Percentiles rank a stretch among this genome's conserved stretches.
Evolutionary conservation across 2,113 vertebrate genomes (phyloP).

Genomic region (Indri indri): DNA sequence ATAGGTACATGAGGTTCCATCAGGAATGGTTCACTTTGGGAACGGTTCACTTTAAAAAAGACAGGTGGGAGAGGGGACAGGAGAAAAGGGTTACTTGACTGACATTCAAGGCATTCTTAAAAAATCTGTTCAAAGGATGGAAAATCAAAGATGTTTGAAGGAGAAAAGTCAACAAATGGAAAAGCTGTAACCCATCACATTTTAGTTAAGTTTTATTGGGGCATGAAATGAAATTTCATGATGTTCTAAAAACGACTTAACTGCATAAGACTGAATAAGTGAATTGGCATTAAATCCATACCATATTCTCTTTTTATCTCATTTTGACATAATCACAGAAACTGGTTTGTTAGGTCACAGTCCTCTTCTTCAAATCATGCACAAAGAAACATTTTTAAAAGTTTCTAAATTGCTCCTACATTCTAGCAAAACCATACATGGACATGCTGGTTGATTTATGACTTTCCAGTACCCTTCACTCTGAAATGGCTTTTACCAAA

Average conservation of each 20-base stretch:
- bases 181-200: constrained; percentile 53
- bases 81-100: background rate
- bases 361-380: background rate
- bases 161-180: constrained; percentile 63
- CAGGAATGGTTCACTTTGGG: background rate
- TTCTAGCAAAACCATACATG: constrained; percentile 15
- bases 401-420: background rate
- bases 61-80: background rate
- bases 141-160: constrained; percentile 55
- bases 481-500: constrained; percentile 28
- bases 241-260: constrained; percentile 58
- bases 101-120: constrained; percentile 22
- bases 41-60: background rate
- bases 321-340: constrained; percentile 51
- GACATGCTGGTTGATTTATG: constrained; percentile 54
- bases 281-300: constrained; percentile 28
- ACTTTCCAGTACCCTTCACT: constrained; percentile 52
- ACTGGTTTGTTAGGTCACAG: background rate
- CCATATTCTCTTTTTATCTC: constrained; percentile 21
- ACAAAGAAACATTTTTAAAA: constrained; percentile 49
- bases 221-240: constrained; percentile 70
- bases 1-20: background rate
- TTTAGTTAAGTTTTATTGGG: constrained; percentile 43
- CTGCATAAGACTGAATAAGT: constrained; percentile 9
- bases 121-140: constrained; percentile 43